Conservation (phyloP, 2,888 invertebrate species). For the Drosophila seclusa region DNA sequence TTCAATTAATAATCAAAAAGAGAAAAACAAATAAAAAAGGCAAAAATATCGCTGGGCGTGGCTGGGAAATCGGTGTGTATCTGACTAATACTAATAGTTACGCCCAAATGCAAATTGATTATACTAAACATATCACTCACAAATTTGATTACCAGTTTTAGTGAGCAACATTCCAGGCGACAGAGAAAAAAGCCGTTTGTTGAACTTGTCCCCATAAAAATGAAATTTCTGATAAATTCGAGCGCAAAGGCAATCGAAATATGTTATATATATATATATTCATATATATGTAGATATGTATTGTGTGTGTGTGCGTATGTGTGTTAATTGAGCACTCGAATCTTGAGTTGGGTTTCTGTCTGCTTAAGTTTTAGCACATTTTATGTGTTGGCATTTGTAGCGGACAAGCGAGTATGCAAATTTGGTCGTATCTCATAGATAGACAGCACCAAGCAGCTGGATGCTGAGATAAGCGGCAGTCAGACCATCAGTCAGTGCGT, state of each 20-base stretch:
- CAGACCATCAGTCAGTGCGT: constrained; percentile 41
- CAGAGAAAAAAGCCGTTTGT: constrained; percentile 56
- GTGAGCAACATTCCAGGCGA: constrained; percentile 59
- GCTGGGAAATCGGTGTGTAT: constrained; percentile 43
- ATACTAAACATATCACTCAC: constrained; percentile 44
- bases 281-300: constrained; percentile 1
- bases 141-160: constrained; percentile 58
- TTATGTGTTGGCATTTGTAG: constrained; percentile 39
- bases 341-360: constrained; percentile 30
- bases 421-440: constrained; percentile 49
- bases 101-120: constrained; percentile 67
- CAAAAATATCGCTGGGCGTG: constrained; percentile 43
- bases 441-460: constrained; percentile 13
- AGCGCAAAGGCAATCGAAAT: constrained; percentile 36
- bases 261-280: not conserved
- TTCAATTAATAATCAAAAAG: constrained; percentile 38
- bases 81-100: constrained; percentile 64
- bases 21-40: constrained; percentile 16
- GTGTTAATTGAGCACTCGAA: constrained; percentile 73
- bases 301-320: constrained; percentile 24
- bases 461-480: constrained; percentile 55
- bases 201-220: constrained; percentile 67
- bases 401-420: constrained; percentile 66
- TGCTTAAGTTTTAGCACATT: constrained; percentile 69
- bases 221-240: constrained; percentile 55